Conservation (phyloP, 2,888 invertebrate species). For the Epinotia bilunana region DNA sequence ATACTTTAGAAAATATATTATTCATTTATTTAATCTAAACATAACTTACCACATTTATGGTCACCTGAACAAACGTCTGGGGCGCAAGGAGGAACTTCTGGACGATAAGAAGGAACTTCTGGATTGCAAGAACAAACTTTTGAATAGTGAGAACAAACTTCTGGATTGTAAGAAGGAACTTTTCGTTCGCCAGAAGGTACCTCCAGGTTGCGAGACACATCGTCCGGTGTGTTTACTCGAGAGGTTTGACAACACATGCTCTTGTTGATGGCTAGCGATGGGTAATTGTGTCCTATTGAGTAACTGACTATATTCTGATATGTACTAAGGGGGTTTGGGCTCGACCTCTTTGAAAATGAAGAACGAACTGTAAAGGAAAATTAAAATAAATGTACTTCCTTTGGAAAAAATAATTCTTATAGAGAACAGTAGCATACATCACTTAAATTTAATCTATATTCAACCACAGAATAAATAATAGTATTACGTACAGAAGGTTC, state of each 20-base stretch:
- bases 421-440: too few species aligned
- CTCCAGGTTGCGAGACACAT: not conserved
- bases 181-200: not conserved
- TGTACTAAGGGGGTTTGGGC: not conserved
- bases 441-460: too few species aligned
- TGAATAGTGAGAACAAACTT: too few species aligned
- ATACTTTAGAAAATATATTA: too few species aligned
- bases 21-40: not conserved
- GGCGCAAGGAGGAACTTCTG: not conserved
- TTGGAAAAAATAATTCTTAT: too few species aligned
- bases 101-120: too few species aligned
- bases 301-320: not conserved
- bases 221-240: too few species aligned
- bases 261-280: not conserved
- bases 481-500: too few species aligned
- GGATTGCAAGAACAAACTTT: too few species aligned
- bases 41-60: slow-evolving; percentile 1
- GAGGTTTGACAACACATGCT: not conserved
- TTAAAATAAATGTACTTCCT: not conserved
- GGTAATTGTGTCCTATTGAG: not conserved
- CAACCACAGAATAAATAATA: too few species aligned
- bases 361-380: not conserved
- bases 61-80: not conserved
- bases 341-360: not conserved
- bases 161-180: too few species aligned